phyloP scores from a whole-genome alignment of 2,113 vertebrate genomes.

The Macrotus californicus region DNA sequence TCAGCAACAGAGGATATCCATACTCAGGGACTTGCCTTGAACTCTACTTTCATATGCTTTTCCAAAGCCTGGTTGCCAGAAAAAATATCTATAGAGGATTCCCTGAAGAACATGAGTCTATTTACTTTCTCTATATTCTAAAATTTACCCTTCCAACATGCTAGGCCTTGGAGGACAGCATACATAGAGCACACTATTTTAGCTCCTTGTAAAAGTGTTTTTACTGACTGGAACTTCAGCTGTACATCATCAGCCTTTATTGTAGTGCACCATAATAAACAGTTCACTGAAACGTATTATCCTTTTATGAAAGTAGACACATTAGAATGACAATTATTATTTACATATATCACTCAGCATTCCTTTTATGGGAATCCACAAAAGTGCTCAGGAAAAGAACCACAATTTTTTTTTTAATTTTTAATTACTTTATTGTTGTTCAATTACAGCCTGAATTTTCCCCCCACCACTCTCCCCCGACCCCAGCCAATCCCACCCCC shows the following conservation, averaged over 20 bases:
- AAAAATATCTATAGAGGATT: background rate
- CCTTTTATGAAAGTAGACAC: background rate
- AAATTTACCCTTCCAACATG: background rate
- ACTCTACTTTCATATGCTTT: slow-evolving; percentile 16
- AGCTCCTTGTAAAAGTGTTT: slow-evolving; percentile 1
- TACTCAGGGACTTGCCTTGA: background rate
- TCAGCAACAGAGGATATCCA: background rate
- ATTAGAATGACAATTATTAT: background rate
- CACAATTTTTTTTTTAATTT: background rate
- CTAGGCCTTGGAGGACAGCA: background rate
- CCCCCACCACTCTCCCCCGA: too few species aligned
- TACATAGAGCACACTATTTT: background rate
- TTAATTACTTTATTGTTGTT: too few species aligned
- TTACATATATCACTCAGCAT: background rate
- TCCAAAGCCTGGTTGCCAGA: slow-evolving; percentile 5
- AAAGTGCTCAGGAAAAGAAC: background rate
- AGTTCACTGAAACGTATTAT: background rate
- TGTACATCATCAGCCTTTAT: background rate
- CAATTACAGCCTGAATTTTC: too few species aligned
- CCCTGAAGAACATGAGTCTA: background rate
- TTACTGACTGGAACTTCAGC: background rate
- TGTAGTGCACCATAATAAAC: background rate
- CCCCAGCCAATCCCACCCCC: too few species aligned
- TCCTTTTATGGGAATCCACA: background rate
- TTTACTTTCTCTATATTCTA: background rate